phyloP scores from a whole-genome alignment of 2,888 invertebrate genomes.

The Campoplex capitator region DNA sequence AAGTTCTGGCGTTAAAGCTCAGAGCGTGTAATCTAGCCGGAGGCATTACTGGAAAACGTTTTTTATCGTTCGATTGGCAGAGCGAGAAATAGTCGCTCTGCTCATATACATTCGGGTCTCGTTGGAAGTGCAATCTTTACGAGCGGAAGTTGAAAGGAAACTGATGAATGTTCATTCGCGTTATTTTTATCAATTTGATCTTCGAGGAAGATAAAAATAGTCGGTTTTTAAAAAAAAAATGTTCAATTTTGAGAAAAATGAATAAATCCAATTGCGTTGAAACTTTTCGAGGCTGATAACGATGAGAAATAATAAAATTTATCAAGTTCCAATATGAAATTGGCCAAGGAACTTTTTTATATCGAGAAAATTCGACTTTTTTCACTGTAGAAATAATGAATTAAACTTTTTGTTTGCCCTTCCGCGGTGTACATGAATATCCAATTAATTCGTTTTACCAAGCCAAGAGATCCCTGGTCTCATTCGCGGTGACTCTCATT shows the following conservation, averaged over 20 bases:
- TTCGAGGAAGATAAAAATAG: too few species aligned
- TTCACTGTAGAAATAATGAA: slow-evolving; percentile 41
- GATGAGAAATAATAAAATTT: neutral
- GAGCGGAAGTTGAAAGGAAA: slow-evolving; percentile 19
- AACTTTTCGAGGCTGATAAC: neutral
- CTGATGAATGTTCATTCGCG: neutral
- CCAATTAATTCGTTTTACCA: slow-evolving; percentile 60
- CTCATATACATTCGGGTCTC: neutral
- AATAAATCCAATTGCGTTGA: neutral
- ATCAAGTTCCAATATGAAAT: neutral
- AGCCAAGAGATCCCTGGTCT: slow-evolving; percentile 14
- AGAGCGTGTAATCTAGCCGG: slow-evolving; percentile 14
- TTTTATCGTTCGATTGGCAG: slow-evolving; percentile 45
- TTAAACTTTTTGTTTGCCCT: neutral
- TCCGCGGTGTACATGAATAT: slow-evolving; percentile 39
- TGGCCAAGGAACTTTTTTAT: neutral
- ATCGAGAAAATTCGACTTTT: neutral
- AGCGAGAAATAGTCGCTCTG: neutral
- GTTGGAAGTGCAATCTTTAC: neutral
- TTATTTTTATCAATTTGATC: neutral
- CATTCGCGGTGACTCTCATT: slow-evolving; percentile 15
- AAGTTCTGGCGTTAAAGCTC: too few species aligned
- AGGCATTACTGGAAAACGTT: slow-evolving; percentile 55
- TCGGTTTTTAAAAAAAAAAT: neutral
- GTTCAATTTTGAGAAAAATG: neutral